Conservation (phyloP, 2,888 invertebrate genomes). For the Teleogryllus oceanicus region DNA sequence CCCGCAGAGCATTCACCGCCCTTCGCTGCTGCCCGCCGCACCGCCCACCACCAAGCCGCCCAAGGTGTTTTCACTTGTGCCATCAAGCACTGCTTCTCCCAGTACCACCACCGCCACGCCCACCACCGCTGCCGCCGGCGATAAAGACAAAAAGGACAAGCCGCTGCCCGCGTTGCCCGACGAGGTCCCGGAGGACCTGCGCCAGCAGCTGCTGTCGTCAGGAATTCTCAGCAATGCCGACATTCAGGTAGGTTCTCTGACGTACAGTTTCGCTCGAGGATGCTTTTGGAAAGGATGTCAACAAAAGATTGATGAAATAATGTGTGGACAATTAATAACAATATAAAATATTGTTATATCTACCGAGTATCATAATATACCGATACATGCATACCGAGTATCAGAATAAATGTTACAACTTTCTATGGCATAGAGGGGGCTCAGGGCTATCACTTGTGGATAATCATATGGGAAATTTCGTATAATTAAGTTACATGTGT, state of each 20-base stretch:
- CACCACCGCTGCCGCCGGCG: conserved; percentile 46
- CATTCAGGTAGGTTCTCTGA: conserved; percentile 56
- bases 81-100: conserved; percentile 27
- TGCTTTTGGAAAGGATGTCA: too few species aligned
- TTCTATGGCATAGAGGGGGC: too few species aligned
- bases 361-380: too few species aligned
- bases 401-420: too few species aligned
- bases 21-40: conserved; percentile 43
- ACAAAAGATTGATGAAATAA: too few species aligned
- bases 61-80: conserved; percentile 25
- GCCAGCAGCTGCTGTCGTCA: conserved; percentile 76
- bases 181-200: conserved; percentile 82
- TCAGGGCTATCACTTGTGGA: too few species aligned
- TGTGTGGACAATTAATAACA: too few species aligned
- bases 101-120: conserved; percentile 51
- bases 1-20: background rate
- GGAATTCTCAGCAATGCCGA: conserved; percentile 85
- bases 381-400: too few species aligned
- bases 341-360: too few species aligned
- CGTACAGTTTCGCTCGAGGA: too few species aligned
- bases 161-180: conserved; percentile 63
- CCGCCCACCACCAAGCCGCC: conserved; percentile 49
- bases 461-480: too few species aligned
- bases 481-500: too few species aligned
- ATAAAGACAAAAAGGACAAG: conserved; percentile 54